Evolutionary conservation across 2,888 invertebrate species (phyloP), one percentile per base, ranked within the genome.

Genomic region (Trimorus sp.): DNA sequence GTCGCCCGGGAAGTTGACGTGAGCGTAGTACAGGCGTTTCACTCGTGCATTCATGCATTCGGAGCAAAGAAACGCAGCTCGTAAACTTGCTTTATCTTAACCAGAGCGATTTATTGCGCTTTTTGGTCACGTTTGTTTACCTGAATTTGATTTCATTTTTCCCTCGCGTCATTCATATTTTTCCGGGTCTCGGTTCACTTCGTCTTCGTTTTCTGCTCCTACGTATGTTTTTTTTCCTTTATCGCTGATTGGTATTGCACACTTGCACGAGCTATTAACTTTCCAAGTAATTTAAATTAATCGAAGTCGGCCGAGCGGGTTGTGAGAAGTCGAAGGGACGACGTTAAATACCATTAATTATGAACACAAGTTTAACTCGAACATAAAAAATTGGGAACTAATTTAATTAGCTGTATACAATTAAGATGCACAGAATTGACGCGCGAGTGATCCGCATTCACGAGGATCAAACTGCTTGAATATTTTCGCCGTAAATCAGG

Each of bases 1-100:
- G 79, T 75, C 26, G 79, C 62, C 37, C 62, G 56, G 76, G 62
- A 81, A 73, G 68, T 77, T 77, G 73, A 77, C 77, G 76, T 45
- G 38, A 58, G 58, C 69, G 77, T 51, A 68, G 76, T 56, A 68
- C 63, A 68, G 53, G 81, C 68, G 63, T 77, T 76, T 73, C 53
- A 77, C 73, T 76, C 66, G 60, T 42, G 69, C 65, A 76, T 71
- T 74, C 65, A 59, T 65, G 53, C 75, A 45, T 59, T 65, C 62
- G 36, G 26, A n/a, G 66, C 15, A 60, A 75, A 75, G 65, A 60
- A 80, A 76, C 60, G 59, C 26, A 60, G 69, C 51, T 54, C 40
- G 49, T 75, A 80, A 80, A 80, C 75, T 65, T 54, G 63, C 75
- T 70, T 80, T 75, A 80, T 75, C 79, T 74, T 16, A 42, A 42